phyloP scores from a whole-genome alignment of 1,140 invertebrate species.

The Psix sp. region DNA sequence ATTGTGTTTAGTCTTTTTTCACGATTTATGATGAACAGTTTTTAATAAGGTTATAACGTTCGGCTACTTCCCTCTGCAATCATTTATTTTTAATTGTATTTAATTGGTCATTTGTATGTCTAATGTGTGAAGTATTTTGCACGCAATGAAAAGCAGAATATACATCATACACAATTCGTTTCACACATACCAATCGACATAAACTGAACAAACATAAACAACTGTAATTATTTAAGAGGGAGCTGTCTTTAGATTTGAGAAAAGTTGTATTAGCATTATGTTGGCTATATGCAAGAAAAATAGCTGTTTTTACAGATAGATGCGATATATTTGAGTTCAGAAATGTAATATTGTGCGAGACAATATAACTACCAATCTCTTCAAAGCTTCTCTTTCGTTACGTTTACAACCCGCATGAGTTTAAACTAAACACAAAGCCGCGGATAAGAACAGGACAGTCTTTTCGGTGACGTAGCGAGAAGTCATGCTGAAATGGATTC shows the following conservation, averaged over 20 bases:
- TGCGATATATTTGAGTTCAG: constrained; percentile 16
- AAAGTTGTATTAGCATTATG: too few species aligned
- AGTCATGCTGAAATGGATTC: constrained; percentile 60
- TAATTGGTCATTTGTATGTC: background rate
- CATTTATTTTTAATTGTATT: constrained; percentile 1
- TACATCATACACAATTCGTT: background rate
- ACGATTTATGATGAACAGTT: constrained; percentile 6
- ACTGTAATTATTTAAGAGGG: too few species aligned
- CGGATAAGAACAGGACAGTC: constrained; percentile 58
- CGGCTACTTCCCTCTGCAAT: background rate
- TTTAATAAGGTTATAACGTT: background rate
- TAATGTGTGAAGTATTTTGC: background rate
- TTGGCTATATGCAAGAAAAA: too few species aligned
- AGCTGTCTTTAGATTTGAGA: too few species aligned
- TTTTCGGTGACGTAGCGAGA: constrained; percentile 47
- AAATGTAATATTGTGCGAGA: constrained; percentile 38
- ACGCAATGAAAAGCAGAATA: background rate
- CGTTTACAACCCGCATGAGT: constrained; percentile 59
- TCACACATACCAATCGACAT: too few species aligned
- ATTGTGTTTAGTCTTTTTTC: constrained; percentile 4
- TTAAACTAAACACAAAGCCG: constrained; percentile 59
- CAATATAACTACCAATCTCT: constrained; percentile 51
- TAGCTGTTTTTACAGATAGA: too few species aligned
- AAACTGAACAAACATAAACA: too few species aligned
- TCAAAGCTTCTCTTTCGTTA: constrained; percentile 51